A percentile compares a stretch with the other conserved stretches of the same genome.
Conservation (phyloP, 2,113 vertebrate species). For the Malurus melanocephalus region DNA sequence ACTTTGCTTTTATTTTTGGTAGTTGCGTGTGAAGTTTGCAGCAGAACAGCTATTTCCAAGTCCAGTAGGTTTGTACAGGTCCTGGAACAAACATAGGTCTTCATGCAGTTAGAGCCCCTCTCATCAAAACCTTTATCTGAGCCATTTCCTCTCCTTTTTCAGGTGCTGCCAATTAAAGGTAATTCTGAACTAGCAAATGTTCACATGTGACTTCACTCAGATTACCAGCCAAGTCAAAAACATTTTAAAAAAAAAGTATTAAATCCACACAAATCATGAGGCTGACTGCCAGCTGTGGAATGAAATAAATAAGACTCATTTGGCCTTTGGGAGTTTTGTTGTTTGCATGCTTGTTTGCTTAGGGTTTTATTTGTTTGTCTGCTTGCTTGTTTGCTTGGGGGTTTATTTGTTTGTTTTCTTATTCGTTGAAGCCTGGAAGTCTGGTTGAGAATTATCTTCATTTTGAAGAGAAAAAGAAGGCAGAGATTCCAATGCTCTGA, state of each 20-base stretch:
- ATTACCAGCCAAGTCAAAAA: neutral
- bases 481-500: neutral
- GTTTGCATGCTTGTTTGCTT: neutral
- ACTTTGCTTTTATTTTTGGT: neutral
- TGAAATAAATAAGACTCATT: neutral
- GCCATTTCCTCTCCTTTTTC: neutral
- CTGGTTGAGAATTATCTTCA: neutral
- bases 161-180: neutral
- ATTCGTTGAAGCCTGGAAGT: neutral
- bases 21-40: neutral
- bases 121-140: neutral
- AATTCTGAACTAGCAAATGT: neutral
- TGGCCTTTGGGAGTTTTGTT: neutral
- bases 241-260: neutral
- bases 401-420: neutral
- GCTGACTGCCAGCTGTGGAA: neutral
- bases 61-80: neutral
- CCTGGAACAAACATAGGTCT: neutral
- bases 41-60: neutral
- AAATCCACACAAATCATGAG: neutral
- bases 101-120: accelerated
- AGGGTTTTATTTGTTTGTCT: neutral
- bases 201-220: neutral
- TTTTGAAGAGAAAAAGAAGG: neutral
- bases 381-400: neutral